Conservation (phyloP, 1,140 invertebrate species). For the Caligus rogercresseyi region DNA sequence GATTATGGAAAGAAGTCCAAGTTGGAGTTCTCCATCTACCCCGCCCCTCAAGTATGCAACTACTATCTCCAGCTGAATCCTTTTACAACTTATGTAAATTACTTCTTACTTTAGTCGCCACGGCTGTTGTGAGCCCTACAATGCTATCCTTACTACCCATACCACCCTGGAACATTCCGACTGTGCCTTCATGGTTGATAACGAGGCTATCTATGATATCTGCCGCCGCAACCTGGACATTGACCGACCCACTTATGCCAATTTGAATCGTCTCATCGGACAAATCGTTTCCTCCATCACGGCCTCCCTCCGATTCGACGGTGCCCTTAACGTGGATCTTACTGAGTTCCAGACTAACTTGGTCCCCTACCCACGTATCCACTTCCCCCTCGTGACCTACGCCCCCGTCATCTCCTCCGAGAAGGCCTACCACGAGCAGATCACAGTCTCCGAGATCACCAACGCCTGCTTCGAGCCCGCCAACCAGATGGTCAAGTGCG, state of each 20-base stretch:
- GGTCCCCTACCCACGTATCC: conserved; percentile 50
- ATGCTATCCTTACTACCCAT: conserved; percentile 50
- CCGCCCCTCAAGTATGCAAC: conserved; percentile 27
- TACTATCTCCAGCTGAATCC: conserved; percentile 23
- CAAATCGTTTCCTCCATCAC: conserved; percentile 35
- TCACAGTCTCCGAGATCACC: conserved; percentile 34
- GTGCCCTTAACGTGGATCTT: conserved; percentile 48
- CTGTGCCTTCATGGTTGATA: conserved; percentile 56
- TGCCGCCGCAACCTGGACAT: conserved; percentile 44
- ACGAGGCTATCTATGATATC: conserved; percentile 68
- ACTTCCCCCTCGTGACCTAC: conserved; percentile 50
- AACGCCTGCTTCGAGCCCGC: conserved; percentile 40
- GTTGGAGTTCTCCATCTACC: conserved; percentile 28
- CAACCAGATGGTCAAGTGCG: conserved; percentile 49
- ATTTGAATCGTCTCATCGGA: conserved; percentile 36
- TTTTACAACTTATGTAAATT: neutral
- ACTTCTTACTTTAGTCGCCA: conserved; percentile 53
- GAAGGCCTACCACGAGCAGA: conserved; percentile 39
- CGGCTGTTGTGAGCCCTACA: conserved; percentile 52
- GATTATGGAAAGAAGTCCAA: conserved; percentile 40
- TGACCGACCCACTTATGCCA: conserved; percentile 39
- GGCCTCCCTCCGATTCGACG: conserved; percentile 47
- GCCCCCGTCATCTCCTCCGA: conserved; percentile 42
- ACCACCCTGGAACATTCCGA: conserved; percentile 48
- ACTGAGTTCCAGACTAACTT: conserved; percentile 48